Evolutionary conservation across 2,113 vertebrate genomes (phyloP).

Genomic region (Echinops telfairi): DNA sequence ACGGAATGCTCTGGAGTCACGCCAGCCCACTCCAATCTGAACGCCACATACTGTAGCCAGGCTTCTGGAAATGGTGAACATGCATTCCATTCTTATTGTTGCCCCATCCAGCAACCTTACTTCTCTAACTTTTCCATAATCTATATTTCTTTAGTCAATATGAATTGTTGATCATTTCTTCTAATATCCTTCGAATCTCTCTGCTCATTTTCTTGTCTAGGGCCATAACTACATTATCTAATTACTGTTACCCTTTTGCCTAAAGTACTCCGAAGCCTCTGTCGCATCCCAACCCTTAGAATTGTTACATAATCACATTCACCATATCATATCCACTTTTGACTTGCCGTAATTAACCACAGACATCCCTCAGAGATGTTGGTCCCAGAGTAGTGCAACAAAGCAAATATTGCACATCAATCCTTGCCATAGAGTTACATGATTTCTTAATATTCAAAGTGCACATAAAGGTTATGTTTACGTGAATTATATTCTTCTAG

Average conservation of each 20-base stretch:
- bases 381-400: no score
- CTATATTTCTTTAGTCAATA: neutral
- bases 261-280: neutral
- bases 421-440: no score
- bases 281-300: neutral
- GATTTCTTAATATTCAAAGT: no score
- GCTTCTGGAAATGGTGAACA: neutral
- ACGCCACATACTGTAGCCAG: neutral
- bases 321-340: neutral
- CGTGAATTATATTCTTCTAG: no score
- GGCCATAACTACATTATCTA: neutral
- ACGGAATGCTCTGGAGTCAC: neutral
- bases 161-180: neutral
- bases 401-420: no score
- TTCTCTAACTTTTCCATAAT: neutral
- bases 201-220: neutral
- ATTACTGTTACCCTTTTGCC: neutral
- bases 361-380: neutral
- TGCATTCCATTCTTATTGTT: neutral
- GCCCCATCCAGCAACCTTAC: neutral
- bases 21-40: neutral
- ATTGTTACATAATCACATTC: neutral
- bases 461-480: no score
- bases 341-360: conserved; percentile 3
- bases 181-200: neutral